A percentile compares a stretch with the other conserved stretches of the same genome.
Evolutionary conservation across 2,113 vertebrate species (phyloP).

Genomic region (Cyphomyrus plagiostoma): DNA sequence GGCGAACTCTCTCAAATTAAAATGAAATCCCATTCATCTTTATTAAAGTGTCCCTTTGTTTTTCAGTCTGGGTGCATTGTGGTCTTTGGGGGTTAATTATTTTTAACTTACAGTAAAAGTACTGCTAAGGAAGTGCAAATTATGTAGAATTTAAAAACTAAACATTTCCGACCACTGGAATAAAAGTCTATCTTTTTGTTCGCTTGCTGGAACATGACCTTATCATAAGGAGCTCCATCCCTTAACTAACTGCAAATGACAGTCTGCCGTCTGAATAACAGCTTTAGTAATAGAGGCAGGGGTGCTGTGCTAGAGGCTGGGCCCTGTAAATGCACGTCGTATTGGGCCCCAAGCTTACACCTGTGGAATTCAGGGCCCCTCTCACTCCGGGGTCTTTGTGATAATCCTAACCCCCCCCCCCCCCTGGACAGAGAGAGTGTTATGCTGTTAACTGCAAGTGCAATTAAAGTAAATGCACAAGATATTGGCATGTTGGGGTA

Average conservation of each 20-base stretch:
- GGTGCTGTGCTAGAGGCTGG: not conserved
- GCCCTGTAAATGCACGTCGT: too few relatives aligned
- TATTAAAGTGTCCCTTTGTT: slow-evolving; percentile 66
- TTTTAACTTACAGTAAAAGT: slow-evolving; percentile 6
- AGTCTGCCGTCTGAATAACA: not conserved
- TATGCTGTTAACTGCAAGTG: not conserved
- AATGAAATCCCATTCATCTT: slow-evolving; percentile 65
- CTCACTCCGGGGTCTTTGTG: not conserved
- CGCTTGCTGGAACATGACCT: not conserved
- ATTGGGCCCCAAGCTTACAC: not conserved
- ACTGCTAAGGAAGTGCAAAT: not conserved
- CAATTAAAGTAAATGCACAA: not conserved
- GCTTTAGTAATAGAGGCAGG: not conserved
- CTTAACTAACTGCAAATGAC: not conserved
- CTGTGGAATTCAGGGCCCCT: not conserved
- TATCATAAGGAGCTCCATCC: not conserved
- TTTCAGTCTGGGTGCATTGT: not conserved
- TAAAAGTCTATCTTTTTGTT: not conserved
- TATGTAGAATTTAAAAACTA: not conserved
- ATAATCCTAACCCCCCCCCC: not conserved
- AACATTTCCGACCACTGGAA: not conserved
- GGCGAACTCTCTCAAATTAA: slow-evolving; percentile 66
- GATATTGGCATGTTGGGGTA: not conserved
- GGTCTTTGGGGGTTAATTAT: not conserved
- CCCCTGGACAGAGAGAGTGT: not conserved